Conservation (phyloP, 2,888 invertebrate genomes). For the Minunthozetes semirufus region DNA sequence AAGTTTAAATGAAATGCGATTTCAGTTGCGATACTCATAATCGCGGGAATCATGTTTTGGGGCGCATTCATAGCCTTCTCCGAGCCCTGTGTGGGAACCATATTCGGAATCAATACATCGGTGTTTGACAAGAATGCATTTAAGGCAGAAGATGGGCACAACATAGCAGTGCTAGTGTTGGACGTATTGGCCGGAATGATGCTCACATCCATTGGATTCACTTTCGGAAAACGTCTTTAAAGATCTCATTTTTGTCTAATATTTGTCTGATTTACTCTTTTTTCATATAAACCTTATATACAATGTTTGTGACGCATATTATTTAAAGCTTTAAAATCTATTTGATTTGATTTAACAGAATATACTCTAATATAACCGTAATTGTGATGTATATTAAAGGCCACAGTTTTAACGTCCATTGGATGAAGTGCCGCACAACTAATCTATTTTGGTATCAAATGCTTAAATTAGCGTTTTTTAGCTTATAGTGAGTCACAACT, state of each 20-base stretch:
- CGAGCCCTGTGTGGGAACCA: constrained; percentile 29
- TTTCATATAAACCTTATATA: not conserved
- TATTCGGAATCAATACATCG: constrained; percentile 27
- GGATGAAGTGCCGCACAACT: not conserved
- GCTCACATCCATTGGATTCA: constrained; percentile 30
- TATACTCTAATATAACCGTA: not conserved
- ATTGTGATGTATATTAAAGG: not conserved
- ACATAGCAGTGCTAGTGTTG: constrained; percentile 33
- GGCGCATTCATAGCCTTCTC: constrained; percentile 36
- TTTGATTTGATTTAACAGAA: not conserved
- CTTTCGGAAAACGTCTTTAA: constrained; percentile 37
- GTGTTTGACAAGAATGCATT: constrained; percentile 31
- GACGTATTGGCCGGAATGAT: constrained; percentile 34
- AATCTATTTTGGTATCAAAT: not conserved
- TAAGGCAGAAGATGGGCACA: constrained; percentile 33
- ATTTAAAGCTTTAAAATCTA: not conserved
- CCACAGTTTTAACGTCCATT: not conserved
- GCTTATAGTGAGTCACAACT: not conserved
- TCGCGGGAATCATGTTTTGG: constrained; percentile 35
- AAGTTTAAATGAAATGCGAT: not conserved
- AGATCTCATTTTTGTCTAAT: not conserved
- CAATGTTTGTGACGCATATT: not conserved
- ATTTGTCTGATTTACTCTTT: not conserved
- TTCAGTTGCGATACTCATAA: constrained; percentile 26
- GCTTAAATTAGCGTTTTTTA: not conserved